Conservation (phyloP, 2,113 vertebrate genomes). For the Redunca redunca region DNA sequence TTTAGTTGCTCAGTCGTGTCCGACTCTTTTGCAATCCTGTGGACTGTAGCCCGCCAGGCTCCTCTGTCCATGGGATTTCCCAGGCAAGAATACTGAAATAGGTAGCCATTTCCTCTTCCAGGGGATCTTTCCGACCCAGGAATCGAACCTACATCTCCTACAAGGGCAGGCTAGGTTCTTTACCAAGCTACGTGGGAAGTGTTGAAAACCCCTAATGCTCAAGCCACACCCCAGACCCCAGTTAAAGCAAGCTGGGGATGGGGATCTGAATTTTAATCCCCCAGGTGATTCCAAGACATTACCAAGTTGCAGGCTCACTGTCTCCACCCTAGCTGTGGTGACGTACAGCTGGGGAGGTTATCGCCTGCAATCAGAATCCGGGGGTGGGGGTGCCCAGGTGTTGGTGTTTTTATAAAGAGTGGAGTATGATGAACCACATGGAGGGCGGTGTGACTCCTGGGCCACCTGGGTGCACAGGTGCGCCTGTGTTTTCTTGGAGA, state of each 20-base stretch:
- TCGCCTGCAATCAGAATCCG: too few relatives aligned
- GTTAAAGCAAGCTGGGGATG: background rate
- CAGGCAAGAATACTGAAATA: background rate
- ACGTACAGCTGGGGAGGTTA: background rate
- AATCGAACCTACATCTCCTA: background rate
- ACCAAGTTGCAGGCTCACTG: accelerated
- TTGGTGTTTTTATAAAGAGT: background rate
- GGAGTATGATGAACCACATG: background rate
- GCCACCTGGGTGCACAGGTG: accelerated
- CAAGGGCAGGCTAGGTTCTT: background rate
- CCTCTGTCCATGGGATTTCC: background rate
- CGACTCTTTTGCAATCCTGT: background rate
- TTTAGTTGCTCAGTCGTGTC: background rate
- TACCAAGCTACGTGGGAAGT: background rate
- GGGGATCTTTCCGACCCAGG: background rate
- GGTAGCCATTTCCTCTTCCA: background rate
- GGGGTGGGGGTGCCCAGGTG: accelerated
- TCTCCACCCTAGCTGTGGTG: background rate
- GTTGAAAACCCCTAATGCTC: background rate
- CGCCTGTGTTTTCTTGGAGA: accelerated
- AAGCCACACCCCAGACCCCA: background rate
- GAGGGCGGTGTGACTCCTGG: accelerated
- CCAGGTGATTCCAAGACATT: background rate
- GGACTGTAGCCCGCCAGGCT: background rate
- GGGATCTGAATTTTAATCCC: background rate